Evolutionary conservation across 2,888 invertebrate genomes (phyloP), one percentile per base, ranked within the genome.

Genomic region (Lysandra coridon): DNA sequence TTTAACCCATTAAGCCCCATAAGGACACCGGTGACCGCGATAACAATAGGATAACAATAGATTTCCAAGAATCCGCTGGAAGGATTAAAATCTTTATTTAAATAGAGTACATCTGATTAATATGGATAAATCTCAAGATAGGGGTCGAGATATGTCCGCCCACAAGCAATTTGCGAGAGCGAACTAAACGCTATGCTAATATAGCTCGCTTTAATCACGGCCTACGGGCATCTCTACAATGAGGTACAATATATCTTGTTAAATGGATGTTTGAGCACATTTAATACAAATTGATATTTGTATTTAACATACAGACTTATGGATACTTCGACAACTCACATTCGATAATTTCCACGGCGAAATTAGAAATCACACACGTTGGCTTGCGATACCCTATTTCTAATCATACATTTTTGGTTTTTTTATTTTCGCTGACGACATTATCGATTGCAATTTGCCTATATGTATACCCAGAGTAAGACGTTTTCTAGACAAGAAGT

Each of bases 111-210:
- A 69, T 75, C 49, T 49, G 75, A 30, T 75, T 75, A 23, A 23
- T 23, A 76, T 76, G 30, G 33, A 57, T 53, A 76, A 53, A 57
- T 81, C 80, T 80, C 86, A 87, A 86, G 88, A 90, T 89, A 87
- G 88, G 91, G 92, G 92, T 92, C 92, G 90, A 88, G 89, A 92
- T 90, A 91, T 91, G 86, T 57, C 91, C 93, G 92, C 93, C 93
- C 92, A 93, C 93, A 87, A 86, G 88, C 92, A 91, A 91, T 92
- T 91, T 91, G 90, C 89, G 33, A 37, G 69, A 69, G 14, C 2
- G 12, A 17, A 89, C 92, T 92, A 92, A 92, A 92, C 89, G 91
- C 92, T 93, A 93, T 94, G 93, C 92, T 93, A 93, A 94, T 93
- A 89, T 92, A 91, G 87, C 90, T 89, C 90, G 89, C 91, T 92